Percentiles rank a stretch among this genome's conserved stretches.
phyloP scores from a whole-genome alignment of 2,888 invertebrate genomes.

The Perithous albicinctus region DNA sequence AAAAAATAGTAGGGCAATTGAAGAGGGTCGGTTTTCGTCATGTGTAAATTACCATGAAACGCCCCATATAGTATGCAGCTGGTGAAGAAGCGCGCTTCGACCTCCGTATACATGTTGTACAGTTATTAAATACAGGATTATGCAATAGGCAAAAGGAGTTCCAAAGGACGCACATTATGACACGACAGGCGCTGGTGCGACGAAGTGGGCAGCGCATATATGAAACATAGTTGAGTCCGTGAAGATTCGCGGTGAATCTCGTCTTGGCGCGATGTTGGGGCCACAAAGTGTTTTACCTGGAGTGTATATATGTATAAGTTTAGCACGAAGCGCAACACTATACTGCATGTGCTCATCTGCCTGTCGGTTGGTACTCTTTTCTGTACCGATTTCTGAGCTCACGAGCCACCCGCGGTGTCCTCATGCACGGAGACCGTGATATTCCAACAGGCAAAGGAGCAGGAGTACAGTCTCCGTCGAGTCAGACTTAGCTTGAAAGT shows the following conservation, averaged over 20 bases:
- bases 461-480: slow-evolving; percentile 29
- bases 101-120: slow-evolving; percentile 51
- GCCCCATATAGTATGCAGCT: neutral
- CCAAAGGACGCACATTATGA: slow-evolving; percentile 80
- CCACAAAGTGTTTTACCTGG: neutral
- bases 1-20: too few relatives aligned
- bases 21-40: too few relatives aligned
- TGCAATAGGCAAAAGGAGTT: slow-evolving; percentile 78
- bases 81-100: neutral
- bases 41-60: too few relatives aligned
- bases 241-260: slow-evolving; percentile 42
- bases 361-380: slow-evolving; percentile 38
- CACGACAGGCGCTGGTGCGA: slow-evolving; percentile 70
- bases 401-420: slow-evolving; percentile 49
- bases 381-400: slow-evolving; percentile 38
- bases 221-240: slow-evolving; percentile 56
- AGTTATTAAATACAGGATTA: slow-evolving; percentile 80
- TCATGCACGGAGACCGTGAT: slow-evolving; percentile 34
- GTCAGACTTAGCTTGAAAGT: slow-evolving; percentile 47
- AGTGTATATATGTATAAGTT: neutral
- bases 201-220: slow-evolving; percentile 45
- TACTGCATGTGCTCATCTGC: slow-evolving; percentile 58
- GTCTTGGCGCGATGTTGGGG: slow-evolving; percentile 18
- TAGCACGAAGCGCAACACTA: neutral
- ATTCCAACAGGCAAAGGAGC: neutral